Evolutionary conservation across 2,888 invertebrate genomes (phyloP).

Genomic region (Drosophila flavopinicola): DNA sequence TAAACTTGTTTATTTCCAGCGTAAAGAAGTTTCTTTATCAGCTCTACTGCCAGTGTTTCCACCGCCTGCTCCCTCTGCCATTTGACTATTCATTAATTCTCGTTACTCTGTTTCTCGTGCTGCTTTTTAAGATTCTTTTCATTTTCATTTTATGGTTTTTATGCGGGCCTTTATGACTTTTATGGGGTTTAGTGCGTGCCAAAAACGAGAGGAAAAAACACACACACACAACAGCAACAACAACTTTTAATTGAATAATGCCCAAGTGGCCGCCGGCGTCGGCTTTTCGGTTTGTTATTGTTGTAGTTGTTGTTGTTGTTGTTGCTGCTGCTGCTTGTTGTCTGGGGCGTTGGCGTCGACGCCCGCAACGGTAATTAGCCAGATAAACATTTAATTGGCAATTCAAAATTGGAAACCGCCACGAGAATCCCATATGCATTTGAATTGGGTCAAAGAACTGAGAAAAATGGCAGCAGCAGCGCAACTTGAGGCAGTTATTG

Average conservation of each 20-base stretch:
- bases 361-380: conserved; percentile 66
- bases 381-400: conserved; percentile 78
- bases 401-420: conserved; percentile 69
- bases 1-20: conserved; percentile 64
- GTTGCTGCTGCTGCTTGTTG: conserved; percentile 34
- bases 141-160: conserved; percentile 83
- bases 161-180: conserved; percentile 84
- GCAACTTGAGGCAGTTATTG: neutral
- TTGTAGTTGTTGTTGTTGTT: conserved; percentile 25
- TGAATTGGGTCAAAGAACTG: conserved; percentile 63
- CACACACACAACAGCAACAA: conserved; percentile 21
- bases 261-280: conserved; percentile 55
- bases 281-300: conserved; percentile 46
- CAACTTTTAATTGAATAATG: conserved; percentile 84
- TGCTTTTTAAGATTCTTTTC: conserved; percentile 79
- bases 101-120: conserved; percentile 34
- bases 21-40: conserved; percentile 27
- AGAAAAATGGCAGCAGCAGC: conserved; percentile 4
- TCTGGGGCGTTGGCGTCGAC: conserved; percentile 67
- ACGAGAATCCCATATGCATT: conserved; percentile 60
- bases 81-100: conserved; percentile 60
- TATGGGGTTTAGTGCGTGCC: conserved; percentile 84
- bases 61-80: conserved; percentile 2
- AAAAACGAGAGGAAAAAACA: conserved; percentile 70
- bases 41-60: conserved; percentile 12